A percentile compares a stretch with the other conserved stretches of the same genome.
Conservation (phyloP, 2,888 invertebrate species). For the Helleia helle region DNA sequence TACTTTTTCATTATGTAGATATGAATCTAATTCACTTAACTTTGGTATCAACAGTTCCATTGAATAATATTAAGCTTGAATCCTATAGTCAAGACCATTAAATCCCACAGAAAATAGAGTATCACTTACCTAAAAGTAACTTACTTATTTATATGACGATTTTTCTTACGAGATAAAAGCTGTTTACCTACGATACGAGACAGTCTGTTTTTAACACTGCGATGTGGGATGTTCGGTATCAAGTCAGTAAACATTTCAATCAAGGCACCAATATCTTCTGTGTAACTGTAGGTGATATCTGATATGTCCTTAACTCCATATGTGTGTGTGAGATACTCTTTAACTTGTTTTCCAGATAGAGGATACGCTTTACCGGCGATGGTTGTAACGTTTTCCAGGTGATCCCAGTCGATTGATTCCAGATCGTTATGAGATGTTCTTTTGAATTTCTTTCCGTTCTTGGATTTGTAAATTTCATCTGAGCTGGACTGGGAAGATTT, state of each 20-base stretch:
- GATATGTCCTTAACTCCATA: not conserved
- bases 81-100: not conserved
- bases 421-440: constrained; percentile 3
- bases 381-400: constrained; percentile 1
- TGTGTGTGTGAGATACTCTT: too few species aligned
- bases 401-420: constrained; percentile 5
- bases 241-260: not conserved
- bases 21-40: constrained; percentile 6
- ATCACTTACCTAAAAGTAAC: too few species aligned
- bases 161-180: constrained; percentile 1
- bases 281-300: constrained; percentile 3
- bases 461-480: constrained; percentile 6
- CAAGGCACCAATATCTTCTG: not conserved
- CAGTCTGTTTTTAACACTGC: constrained; percentile 5
- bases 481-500: constrained; percentile 8
- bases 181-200: constrained; percentile 2
- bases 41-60: constrained; percentile 3
- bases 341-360: constrained; percentile 8
- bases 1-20: constrained; percentile 3
- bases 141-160: too few species aligned
- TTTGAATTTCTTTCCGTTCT: constrained; percentile 9
- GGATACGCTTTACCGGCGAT: too few species aligned
- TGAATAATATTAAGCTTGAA: constrained; percentile 6
- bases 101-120: not conserved
- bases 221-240: not conserved